A percentile compares a stretch with the other conserved stretches of the same genome.
Evolutionary conservation across 2,888 invertebrate genomes (phyloP).

Genomic region (Phyllotreta striolata): DNA sequence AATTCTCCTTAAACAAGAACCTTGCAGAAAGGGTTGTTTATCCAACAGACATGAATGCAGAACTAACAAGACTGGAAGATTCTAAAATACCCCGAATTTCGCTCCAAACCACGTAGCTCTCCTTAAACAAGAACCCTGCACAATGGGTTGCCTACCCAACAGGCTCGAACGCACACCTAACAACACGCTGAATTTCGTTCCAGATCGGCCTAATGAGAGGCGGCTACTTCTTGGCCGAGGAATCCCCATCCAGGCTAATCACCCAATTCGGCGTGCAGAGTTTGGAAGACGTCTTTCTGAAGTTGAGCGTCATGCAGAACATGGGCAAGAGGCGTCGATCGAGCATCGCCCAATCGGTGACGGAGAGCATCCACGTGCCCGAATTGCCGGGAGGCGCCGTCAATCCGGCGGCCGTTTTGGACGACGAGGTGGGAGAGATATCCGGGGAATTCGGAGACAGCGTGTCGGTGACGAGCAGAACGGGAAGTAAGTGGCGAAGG

Average conservation of each 20-base stretch:
- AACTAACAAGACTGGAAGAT: too few species aligned
- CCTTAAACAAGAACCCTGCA: too few species aligned
- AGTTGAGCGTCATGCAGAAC: conserved; percentile 81
- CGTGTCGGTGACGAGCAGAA: conserved; percentile 78
- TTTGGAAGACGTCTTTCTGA: conserved; percentile 82
- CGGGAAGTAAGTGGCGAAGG: conserved; percentile 52
- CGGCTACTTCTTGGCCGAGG: conserved; percentile 84
- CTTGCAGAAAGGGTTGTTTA: too few species aligned
- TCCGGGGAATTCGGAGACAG: conserved; percentile 90
- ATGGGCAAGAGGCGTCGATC: conserved; percentile 81
- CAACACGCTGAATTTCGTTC: conserved; percentile 23
- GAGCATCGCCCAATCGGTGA: conserved; percentile 80
- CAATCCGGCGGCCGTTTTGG: conserved; percentile 65
- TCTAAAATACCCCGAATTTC: too few species aligned
- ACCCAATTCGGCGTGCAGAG: conserved; percentile 76
- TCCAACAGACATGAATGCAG: too few species aligned
- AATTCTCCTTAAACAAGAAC: too few species aligned
- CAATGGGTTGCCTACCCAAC: too few species aligned
- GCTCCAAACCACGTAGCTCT: too few species aligned
- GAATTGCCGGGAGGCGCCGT: conserved; percentile 67
- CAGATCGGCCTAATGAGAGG: conserved; percentile 87
- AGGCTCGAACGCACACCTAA: neutral
- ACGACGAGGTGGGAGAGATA: conserved; percentile 77
- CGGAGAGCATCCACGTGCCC: conserved; percentile 72
- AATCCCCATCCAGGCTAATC: conserved; percentile 77